Evolutionary conservation across 1,140 invertebrate genomes (phyloP).

Genomic region (Pectinophora gossypiella): DNA sequence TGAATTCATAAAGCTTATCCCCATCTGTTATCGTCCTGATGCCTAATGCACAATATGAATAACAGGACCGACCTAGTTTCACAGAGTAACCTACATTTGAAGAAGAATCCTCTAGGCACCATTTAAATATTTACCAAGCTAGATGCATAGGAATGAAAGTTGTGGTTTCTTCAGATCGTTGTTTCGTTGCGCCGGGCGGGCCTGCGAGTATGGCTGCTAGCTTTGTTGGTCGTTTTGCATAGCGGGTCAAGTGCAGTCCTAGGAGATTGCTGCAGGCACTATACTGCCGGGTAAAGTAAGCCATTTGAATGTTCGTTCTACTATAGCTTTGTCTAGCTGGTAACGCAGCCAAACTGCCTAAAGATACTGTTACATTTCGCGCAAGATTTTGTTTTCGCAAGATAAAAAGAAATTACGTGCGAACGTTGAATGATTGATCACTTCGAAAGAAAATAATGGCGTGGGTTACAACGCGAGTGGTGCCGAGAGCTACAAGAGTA

Average conservation of each 20-base stretch:
- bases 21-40: too few species aligned
- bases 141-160: slow-evolving; percentile 5
- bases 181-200: slow-evolving; percentile 28
- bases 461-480: too few species aligned
- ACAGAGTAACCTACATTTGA: too few species aligned
- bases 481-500: too few species aligned
- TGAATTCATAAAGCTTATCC: too few species aligned
- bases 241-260: slow-evolving; percentile 59
- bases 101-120: too few species aligned
- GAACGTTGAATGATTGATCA: too few species aligned
- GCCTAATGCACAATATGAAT: too few species aligned
- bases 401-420: too few species aligned
- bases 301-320: slow-evolving; percentile 21
- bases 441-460: too few species aligned
- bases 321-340: background rate
- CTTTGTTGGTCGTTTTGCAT: slow-evolving; percentile 50
- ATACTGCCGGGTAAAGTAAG: slow-evolving; percentile 20
- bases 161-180: slow-evolving; percentile 10
- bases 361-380: background rate
- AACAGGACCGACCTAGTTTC: too few species aligned
- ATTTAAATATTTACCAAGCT: background rate
- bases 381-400: too few species aligned
- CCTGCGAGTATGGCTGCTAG: slow-evolving; percentile 31
- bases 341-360: background rate
- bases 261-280: slow-evolving; percentile 36